These are phyloP conservation scores for Mycalesis mineus DNA, from an alignment of 2,888 invertebrate species.

Conservation along the genomic window DNA sequence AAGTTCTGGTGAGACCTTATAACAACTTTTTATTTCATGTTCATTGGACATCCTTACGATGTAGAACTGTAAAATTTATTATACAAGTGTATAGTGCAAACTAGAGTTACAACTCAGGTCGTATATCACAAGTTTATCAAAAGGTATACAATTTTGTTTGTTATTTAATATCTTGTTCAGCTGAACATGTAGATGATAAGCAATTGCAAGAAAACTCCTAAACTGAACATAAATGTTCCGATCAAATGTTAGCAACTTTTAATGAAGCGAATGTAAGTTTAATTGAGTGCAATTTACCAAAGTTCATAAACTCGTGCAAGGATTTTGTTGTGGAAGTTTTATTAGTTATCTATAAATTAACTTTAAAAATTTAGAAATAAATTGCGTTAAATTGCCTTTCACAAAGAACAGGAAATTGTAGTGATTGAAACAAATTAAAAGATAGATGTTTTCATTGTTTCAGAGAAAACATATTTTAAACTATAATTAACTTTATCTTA, in stretches of 20 bases:
- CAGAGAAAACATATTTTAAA: no score
- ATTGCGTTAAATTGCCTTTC: no score
- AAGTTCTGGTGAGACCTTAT: no score
- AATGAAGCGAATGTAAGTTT: constrained; percentile 46
- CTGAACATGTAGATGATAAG: constrained; percentile 8
- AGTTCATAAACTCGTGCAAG: constrained; percentile 8
- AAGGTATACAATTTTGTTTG: constrained; percentile 59
- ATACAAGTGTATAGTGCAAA: constrained; percentile 44
- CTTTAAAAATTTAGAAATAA: not conserved
- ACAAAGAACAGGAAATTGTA: no score
- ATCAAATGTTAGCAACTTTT: constrained; percentile 42
- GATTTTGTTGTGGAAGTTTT: not conserved
- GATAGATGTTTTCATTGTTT: no score
- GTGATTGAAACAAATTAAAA: no score
- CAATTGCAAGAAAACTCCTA: constrained; percentile 11
- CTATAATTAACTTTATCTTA: no score
- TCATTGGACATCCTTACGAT: no score
- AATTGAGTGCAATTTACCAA: constrained; percentile 36
- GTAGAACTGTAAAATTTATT: no score
- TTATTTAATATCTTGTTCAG: constrained; percentile 30
- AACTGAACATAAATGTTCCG: constrained; percentile 22
- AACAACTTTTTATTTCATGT: no score
- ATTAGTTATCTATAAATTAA: not conserved
- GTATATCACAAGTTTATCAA: constrained; percentile 63
- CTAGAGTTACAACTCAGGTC: constrained; percentile 53